A percentile compares a stretch with the other conserved stretches of the same genome.
Evolutionary conservation across 1,140 invertebrate genomes (phyloP).

Genomic region (Kradibia gibbosae): DNA sequence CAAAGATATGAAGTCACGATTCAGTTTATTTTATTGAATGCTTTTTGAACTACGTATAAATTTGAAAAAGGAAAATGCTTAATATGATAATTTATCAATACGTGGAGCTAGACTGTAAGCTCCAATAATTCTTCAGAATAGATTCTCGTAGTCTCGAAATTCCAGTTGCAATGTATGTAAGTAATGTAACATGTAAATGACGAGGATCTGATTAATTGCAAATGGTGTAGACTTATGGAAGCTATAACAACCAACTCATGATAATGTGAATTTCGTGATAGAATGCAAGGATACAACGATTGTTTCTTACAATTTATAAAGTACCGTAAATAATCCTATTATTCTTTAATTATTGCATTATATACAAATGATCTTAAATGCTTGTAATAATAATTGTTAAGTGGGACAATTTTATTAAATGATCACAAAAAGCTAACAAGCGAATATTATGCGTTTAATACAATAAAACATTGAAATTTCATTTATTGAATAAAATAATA

Average conservation of each 20-base stretch:
- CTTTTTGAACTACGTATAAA: neutral
- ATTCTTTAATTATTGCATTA: neutral
- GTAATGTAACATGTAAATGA: neutral
- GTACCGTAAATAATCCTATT: neutral
- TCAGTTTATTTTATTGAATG: neutral
- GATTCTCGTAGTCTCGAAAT: slow-evolving; percentile 12
- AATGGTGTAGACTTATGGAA: neutral
- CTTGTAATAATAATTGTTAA: neutral
- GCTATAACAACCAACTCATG: neutral
- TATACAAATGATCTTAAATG: neutral
- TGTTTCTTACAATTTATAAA: neutral
- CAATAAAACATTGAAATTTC: no score
- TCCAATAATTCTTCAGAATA: slow-evolving; percentile 4
- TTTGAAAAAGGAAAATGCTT: neutral
- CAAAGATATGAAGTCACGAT: neutral
- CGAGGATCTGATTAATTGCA: slow-evolving; percentile 41
- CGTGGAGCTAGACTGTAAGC: neutral
- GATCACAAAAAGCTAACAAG: no score
- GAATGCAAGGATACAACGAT: slow-evolving; percentile 22
- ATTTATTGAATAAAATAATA: no score
- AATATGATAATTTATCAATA: neutral
- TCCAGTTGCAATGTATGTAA: neutral
- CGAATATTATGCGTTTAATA: no score
- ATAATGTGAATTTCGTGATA: slow-evolving; percentile 41
- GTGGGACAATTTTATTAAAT: neutral